A percentile compares a stretch with the other conserved stretches of the same genome.
phyloP scores from a whole-genome alignment of 2,113 vertebrate genomes.

The Marmota flaviventris region DNA sequence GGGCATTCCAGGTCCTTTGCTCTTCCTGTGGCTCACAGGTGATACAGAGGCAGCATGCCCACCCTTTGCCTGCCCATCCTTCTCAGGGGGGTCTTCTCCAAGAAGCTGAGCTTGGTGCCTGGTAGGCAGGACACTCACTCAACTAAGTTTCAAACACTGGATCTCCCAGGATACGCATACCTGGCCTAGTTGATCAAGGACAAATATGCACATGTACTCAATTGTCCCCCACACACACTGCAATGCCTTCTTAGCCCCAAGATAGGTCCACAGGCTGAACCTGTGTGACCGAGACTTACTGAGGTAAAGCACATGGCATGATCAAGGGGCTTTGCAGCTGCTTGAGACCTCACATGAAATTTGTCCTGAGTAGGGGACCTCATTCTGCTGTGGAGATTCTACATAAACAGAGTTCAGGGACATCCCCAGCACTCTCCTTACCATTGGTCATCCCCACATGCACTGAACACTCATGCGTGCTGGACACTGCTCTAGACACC shows the following conservation, averaged over 20 bases:
- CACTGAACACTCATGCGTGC: neutral
- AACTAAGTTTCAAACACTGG: neutral
- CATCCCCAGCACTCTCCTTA: too few relatives aligned
- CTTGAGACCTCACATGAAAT: neutral
- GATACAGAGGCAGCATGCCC: neutral
- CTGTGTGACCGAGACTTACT: neutral
- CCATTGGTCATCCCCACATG: neutral
- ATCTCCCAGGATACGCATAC: neutral
- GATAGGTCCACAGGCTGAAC: neutral
- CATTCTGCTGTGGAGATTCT: neutral
- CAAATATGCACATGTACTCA: neutral
- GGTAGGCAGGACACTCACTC: neutral
- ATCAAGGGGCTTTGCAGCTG: neutral
- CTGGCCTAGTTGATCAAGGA: neutral
- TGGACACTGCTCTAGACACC: neutral
- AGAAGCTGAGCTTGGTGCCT: neutral
- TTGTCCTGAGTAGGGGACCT: fast-evolving
- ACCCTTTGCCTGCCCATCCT: neutral
- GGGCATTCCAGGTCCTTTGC: neutral
- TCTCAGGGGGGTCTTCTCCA: neutral
- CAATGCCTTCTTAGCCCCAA: neutral
- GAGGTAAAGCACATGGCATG: neutral
- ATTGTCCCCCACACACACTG: neutral
- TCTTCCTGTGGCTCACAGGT: constrained; percentile 6
- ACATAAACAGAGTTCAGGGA: fast-evolving